phyloP scores from a whole-genome alignment of 53 echinoderm and acorn worm species.

The Echinarachnius parma region DNA sequence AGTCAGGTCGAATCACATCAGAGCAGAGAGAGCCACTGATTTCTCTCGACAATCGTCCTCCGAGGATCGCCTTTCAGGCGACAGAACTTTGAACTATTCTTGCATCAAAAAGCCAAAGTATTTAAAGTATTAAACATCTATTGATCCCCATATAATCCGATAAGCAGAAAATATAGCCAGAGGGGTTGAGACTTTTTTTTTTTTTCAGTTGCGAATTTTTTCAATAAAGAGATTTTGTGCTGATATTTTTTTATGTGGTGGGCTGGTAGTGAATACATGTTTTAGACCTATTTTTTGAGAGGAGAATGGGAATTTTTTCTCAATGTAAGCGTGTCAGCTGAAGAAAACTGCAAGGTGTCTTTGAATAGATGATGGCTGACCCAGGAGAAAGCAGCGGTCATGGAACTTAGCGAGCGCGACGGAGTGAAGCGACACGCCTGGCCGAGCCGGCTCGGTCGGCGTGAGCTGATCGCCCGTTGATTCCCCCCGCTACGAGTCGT shows the following conservation, averaged over 20 bases:
- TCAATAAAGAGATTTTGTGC: no score
- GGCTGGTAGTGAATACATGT: no score
- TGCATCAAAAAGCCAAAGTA: slow-evolving; percentile 12
- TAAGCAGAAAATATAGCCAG: slow-evolving; percentile 6
- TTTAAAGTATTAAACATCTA: slow-evolving; percentile 45
- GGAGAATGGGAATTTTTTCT: no score
- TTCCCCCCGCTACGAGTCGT: slow-evolving; percentile 31
- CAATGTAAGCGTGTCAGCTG: not conserved
- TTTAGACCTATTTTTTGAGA: no score
- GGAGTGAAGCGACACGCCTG: slow-evolving; percentile 27
- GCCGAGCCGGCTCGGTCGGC: slow-evolving; percentile 18
- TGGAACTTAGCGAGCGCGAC: slow-evolving; percentile 17
- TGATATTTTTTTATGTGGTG: no score
- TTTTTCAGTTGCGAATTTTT: no score
- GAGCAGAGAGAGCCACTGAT: not conserved
- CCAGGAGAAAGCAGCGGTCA: slow-evolving; percentile 25
- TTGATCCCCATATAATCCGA: slow-evolving; percentile 44
- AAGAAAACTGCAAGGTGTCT: not conserved
- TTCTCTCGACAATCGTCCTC: not conserved
- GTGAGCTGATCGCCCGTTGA: slow-evolving; percentile 38
- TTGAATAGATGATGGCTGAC: slow-evolving; percentile 36
- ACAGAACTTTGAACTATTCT: slow-evolving; percentile 10
- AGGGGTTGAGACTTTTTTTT: slow-evolving; percentile 3
- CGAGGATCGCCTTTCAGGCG: slow-evolving; percentile 28
- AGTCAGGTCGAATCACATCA: slow-evolving; percentile 37